Evolutionary conservation across 1,140 invertebrate species (phyloP).

Genomic region (Sycophila sp.): DNA sequence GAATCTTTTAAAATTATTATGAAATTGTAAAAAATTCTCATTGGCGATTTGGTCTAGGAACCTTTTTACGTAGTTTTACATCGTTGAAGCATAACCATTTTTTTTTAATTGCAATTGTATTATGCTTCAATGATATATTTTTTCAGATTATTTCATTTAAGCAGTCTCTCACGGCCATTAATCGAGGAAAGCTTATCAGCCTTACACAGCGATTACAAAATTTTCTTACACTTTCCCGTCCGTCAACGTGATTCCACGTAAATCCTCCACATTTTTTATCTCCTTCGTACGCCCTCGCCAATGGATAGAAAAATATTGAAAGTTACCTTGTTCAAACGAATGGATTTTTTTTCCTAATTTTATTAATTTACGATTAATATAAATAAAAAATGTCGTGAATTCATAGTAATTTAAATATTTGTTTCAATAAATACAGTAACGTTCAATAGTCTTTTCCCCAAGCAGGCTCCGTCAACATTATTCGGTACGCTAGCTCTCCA

Average conservation of each 20-base stretch:
- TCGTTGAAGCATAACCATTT: too few species aligned
- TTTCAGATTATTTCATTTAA: too few species aligned
- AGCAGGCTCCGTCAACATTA: not conserved
- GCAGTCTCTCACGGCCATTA: not conserved
- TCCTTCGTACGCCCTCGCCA: not conserved
- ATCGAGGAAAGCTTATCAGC: not conserved
- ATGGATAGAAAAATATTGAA: not conserved
- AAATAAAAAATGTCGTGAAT: too few species aligned
- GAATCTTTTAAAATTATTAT: not conserved
- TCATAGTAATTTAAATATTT: too few species aligned
- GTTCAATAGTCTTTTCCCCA: slow-evolving; percentile 9
- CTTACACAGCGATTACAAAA: not conserved
- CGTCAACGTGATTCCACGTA: not conserved
- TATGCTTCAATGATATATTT: too few species aligned
- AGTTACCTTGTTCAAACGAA: too few species aligned
- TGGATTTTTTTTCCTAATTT: too few species aligned
- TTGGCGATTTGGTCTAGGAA: slow-evolving; percentile 5
- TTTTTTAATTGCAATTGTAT: too few species aligned
- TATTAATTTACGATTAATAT: too few species aligned
- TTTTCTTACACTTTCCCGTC: not conserved
- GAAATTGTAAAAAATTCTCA: not conserved
- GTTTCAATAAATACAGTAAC: not conserved
- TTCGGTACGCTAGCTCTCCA: not conserved
- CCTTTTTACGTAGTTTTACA: not conserved
- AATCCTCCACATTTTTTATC: not conserved